phyloP scores from a whole-genome alignment of 2,113 vertebrate species.

The Pachycephala philippinensis region DNA sequence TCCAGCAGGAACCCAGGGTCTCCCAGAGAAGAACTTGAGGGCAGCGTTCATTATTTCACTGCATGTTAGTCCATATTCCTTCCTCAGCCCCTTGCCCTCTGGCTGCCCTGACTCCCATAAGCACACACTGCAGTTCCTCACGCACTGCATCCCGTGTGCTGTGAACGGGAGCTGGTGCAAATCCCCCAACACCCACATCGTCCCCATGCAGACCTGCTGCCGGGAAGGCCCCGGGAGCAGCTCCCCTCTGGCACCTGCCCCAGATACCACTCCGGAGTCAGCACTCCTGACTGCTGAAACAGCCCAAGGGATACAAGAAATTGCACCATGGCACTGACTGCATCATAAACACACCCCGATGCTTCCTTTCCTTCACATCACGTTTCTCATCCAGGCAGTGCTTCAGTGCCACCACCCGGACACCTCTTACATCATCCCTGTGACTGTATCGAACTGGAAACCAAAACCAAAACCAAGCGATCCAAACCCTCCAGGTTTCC shows the following conservation, averaged over 20 bases:
- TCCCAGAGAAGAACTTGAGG: not conserved
- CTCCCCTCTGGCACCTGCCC: not conserved
- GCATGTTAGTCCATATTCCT: not conserved
- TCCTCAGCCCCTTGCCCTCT: not conserved
- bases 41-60: not conserved
- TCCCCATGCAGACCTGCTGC: not conserved
- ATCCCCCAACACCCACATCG: not conserved
- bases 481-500: not conserved
- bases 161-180: not conserved
- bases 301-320: not conserved
- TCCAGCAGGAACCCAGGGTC: not conserved
- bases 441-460: accelerated
- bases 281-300: not conserved
- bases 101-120: not conserved
- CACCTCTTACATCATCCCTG: not conserved
- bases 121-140: not conserved
- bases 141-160: not conserved
- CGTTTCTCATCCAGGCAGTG: not conserved
- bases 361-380: not conserved
- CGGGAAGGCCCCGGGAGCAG: not conserved
- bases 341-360: not conserved
- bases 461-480: not conserved
- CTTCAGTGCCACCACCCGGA: not conserved
- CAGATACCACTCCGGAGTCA: not conserved
- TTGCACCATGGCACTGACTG: not conserved